A percentile compares a stretch with the other conserved stretches of the same genome.
phyloP scores from a whole-genome alignment of 1,140 invertebrate species.

The Conus ventricosus region DNA sequence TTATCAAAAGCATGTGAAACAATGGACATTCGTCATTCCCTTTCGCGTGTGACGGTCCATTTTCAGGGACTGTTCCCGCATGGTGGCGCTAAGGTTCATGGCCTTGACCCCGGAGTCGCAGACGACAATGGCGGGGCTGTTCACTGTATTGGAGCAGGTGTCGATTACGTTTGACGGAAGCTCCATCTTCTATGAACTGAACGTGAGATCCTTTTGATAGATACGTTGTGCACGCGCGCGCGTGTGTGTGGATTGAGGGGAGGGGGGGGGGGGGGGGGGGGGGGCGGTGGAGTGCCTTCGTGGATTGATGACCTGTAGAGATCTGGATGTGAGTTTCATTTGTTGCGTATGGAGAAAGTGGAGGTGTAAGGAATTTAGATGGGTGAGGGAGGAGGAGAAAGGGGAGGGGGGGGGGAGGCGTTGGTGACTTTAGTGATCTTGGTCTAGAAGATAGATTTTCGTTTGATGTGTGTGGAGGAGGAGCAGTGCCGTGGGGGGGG shows the following conservation, averaged over 20 bases:
- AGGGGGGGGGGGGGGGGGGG: background rate
- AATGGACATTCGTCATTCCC: too few species aligned
- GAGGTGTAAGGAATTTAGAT: too few species aligned
- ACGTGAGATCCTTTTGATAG: background rate
- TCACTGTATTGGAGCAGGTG: constrained; percentile 26
- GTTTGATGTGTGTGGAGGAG: too few species aligned
- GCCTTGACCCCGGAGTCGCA: constrained; percentile 19
- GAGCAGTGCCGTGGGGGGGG: too few species aligned
- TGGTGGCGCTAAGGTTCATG: constrained; percentile 27
- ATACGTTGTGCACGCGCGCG: background rate
- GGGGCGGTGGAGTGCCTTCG: background rate
- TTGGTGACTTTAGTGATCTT: too few species aligned
- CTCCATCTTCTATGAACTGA: background rate
- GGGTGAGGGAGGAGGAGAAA: too few species aligned
- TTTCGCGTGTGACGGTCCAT: too few species aligned
- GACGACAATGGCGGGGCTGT: background rate
- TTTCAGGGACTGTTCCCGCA: background rate
- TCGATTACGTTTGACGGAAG: background rate
- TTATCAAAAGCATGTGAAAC: too few species aligned
- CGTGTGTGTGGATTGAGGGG: background rate
- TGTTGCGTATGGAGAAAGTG: too few species aligned
- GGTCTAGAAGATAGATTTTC: too few species aligned
- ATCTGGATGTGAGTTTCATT: too few species aligned
- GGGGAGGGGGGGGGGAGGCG: too few species aligned
- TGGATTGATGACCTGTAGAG: background rate